phyloP scores from a whole-genome alignment of 1,140 invertebrate genomes.

The Phymastichus coffea region DNA sequence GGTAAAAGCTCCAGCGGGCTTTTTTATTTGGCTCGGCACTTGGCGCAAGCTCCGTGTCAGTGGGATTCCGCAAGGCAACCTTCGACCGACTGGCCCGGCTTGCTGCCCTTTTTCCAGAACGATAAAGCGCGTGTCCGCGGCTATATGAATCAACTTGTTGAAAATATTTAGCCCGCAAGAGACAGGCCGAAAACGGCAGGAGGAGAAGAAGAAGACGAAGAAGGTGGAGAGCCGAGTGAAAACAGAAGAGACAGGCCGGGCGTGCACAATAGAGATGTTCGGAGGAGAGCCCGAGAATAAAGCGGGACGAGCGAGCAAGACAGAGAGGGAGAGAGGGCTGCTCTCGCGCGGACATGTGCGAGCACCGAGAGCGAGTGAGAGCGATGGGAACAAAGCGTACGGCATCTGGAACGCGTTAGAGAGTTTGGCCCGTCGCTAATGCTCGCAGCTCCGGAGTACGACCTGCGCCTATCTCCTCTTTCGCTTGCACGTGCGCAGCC shows the following conservation, averaged over 20 bases:
- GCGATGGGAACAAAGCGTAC: conserved; percentile 49
- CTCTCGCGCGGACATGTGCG: not conserved
- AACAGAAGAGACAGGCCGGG: not conserved
- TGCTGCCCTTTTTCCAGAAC: no score
- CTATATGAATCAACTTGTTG: no score
- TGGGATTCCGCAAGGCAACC: no score
- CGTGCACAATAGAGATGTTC: conserved; percentile 27
- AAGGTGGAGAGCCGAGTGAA: not conserved
- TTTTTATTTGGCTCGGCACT: no score
- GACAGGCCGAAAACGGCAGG: not conserved
- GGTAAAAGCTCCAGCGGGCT: no score
- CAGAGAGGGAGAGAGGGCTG: conserved; percentile 8
- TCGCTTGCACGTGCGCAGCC: no score
- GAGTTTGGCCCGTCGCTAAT: no score
- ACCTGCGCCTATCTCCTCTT: conserved; percentile 26
- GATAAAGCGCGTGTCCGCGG: no score
- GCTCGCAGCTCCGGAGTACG: no score
- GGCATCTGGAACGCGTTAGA: conserved; percentile 56
- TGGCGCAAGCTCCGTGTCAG: no score
- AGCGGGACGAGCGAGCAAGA: conserved; percentile 6
- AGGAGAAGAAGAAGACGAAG: not conserved
- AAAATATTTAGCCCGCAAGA: no score
- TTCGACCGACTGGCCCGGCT: no score
- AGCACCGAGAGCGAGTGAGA: conserved; percentile 32
- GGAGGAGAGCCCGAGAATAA: conserved; percentile 26